Evolutionary conservation across 2,113 vertebrate species (phyloP), one percentile per base, ranked within the genome.

Genomic region (Mus musculus): DNA sequence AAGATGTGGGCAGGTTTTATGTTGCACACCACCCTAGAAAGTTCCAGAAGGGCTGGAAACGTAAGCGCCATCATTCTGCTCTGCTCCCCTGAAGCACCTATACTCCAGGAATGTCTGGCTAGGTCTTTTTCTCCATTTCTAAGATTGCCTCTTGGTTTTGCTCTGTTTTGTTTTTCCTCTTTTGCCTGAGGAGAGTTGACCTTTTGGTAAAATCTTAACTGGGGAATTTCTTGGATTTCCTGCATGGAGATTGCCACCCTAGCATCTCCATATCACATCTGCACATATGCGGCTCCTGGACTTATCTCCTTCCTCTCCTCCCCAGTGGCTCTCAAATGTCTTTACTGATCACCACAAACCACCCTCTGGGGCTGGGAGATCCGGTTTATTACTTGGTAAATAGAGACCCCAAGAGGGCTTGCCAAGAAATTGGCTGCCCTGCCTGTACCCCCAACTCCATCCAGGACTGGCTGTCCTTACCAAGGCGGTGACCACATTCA

Each of bases 161-260:
- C 81, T 81, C 85, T 69, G 17, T 52, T 76, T 85, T 86, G 30
- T 10, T 61, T 96, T 90, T 75, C n/a, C 72, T 93, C 59, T 89
- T 61, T 80, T 88, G 63, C 63, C 89, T 65, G 65, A 59, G 65
- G 76, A 76, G 17, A 75, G 33, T 39, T 90, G 81, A 72, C 75
- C 78, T 89, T 54, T 89, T 65, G 71, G 91, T 63, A 52, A 88
- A 95, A 86, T 80, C 81, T 80, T 49, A 80, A 71, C n/a, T n/a
- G 39, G 72, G 90, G 76, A 71, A 42, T 49, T 80, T 80, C 94
- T 93, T 81, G 61, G 87, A 69, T 78, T 76, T 94, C 96, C n/a
- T 33, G 42, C 56, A 10, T 24, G 71, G 42, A 42, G n/a, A n/a
- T 42, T 7, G 33, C 63, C 77, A 72, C 19, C 22, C 13, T 22